Conservation (phyloP, 2,888 invertebrate genomes). For the Lasioglossum villosulum region DNA sequence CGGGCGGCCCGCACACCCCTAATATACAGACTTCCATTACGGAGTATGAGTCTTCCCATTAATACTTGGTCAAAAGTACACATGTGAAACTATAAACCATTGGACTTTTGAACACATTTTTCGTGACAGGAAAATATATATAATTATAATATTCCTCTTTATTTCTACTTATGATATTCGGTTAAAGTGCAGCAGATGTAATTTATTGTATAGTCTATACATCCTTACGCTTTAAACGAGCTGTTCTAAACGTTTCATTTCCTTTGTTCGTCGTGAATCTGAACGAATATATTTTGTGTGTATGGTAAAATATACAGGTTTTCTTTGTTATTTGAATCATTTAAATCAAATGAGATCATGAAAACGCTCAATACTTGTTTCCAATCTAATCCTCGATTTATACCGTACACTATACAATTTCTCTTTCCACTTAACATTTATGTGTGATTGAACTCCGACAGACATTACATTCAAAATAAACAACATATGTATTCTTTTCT, state of each 20-base stretch:
- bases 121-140: slow-evolving; percentile 31
- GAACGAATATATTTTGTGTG: slow-evolving; percentile 1
- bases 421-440: slow-evolving; percentile 17
- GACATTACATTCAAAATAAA: slow-evolving; percentile 14
- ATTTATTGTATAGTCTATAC: slow-evolving; percentile 37
- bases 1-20: too few species aligned
- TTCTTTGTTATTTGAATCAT: not conserved
- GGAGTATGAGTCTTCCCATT: slow-evolving; percentile 13
- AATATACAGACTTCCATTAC: slow-evolving; percentile 20
- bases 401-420: slow-evolving; percentile 15
- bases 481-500: slow-evolving; percentile 10
- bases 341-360: slow-evolving; percentile 9
- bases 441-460: slow-evolving; percentile 17
- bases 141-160: slow-evolving; percentile 12
- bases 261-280: not conserved
- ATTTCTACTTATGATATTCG: slow-evolving; percentile 16
- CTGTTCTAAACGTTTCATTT: not conserved
- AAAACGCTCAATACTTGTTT: not conserved
- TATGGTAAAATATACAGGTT: not conserved
- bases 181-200: slow-evolving; percentile 11
- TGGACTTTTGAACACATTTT: slow-evolving; percentile 46
- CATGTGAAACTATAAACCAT: slow-evolving; percentile 29
- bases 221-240: slow-evolving; percentile 15
- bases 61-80: slow-evolving; percentile 24
- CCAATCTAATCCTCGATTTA: slow-evolving; percentile 4